Evolutionary conservation across 2,888 invertebrate species (phyloP), one percentile per base, ranked within the genome.

Genomic region (Notodonta dromedarius): DNA sequence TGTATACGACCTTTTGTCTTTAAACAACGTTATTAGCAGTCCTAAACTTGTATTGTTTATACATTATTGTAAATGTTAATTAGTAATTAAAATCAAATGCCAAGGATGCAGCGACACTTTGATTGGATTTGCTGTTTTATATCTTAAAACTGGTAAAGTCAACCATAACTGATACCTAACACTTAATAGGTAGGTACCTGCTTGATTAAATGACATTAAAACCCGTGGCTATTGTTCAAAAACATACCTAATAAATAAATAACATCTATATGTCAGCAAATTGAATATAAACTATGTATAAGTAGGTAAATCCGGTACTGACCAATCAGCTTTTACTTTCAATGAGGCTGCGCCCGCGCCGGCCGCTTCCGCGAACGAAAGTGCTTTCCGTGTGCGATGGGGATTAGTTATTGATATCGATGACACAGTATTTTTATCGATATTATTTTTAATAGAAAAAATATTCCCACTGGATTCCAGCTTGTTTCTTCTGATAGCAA

Each of bases 251-350:
- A 56, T 57, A 42, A 56, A 40, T 42, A 51, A 42, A 58, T 54
- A 58, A 13, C 32, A 44, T 56, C 42, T 9, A 48, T 39, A 58
- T 53, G 9, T 8, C 55, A 61, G 50, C 65, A 70, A 52, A 69
- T 70, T 62, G 64, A 71, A 70, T 70, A 54, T 67, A 71, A 76
- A 77, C 69, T 74, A 72, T 72, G 64, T 68, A 63, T 66, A 71
- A 70, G 72, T 79, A 82, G 79, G 79, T 80, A 80, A 82, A 82
- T 84, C 85, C 86, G 84, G 84, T 84, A 86, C 82, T 73, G 69
- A 77, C 79, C 82, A 72, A 86, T 86, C 87, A 77, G 90, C 91
- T 93, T 91, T 91, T 91, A 93, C 93, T 93, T 92, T 92, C 91
- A 72, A 64, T 66, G 70, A 77, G 70, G 77, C 77, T 80, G 83